Conservation (phyloP, 1,140 invertebrate species). For the Lepidurus packardi region DNA sequence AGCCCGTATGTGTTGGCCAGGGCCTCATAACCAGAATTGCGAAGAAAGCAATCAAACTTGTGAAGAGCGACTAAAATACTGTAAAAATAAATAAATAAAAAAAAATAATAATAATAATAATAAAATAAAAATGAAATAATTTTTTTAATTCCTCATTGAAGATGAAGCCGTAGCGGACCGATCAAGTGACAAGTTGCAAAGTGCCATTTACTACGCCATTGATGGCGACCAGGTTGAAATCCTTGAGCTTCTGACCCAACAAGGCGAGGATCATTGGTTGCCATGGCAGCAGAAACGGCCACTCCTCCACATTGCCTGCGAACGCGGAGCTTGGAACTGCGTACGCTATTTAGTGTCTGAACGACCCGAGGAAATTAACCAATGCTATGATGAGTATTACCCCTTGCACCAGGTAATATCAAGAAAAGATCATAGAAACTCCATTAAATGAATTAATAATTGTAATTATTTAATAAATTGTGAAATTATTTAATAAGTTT, state of each 20-base stretch:
- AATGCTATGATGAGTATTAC: slow-evolving; percentile 68
- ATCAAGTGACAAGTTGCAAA: slow-evolving; percentile 58
- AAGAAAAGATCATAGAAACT: neutral
- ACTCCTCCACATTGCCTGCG: slow-evolving; percentile 60
- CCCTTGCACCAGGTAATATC: slow-evolving; percentile 60
- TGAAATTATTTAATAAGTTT: neutral
- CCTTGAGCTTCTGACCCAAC: slow-evolving; percentile 58
- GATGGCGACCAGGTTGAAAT: slow-evolving; percentile 61
- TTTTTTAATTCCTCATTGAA: slow-evolving; percentile 16
- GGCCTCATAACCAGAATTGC: slow-evolving; percentile 62
- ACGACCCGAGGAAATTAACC: slow-evolving; percentile 63
- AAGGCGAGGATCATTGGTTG: slow-evolving; percentile 63
- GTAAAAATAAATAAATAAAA: slow-evolving; percentile 36
- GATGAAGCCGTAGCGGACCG: slow-evolving; percentile 43
- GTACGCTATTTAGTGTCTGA: slow-evolving; percentile 59
- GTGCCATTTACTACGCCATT: slow-evolving; percentile 65
- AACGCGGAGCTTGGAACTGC: slow-evolving; percentile 63
- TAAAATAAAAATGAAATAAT: neutral
- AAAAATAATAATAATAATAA: slow-evolving; percentile 34
- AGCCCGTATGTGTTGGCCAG: slow-evolving; percentile 59
- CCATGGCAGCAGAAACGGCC: slow-evolving; percentile 51
- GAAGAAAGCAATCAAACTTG: slow-evolving; percentile 62
- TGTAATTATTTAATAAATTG: neutral
- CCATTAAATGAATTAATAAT: neutral
- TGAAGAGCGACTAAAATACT: slow-evolving; percentile 55